Percentiles rank a stretch among this genome's conserved stretches.
These are phyloP conservation scores for Albula glossodonta DNA, from an alignment of 2,113 vertebrate species.

Conservation along the genomic window DNA sequence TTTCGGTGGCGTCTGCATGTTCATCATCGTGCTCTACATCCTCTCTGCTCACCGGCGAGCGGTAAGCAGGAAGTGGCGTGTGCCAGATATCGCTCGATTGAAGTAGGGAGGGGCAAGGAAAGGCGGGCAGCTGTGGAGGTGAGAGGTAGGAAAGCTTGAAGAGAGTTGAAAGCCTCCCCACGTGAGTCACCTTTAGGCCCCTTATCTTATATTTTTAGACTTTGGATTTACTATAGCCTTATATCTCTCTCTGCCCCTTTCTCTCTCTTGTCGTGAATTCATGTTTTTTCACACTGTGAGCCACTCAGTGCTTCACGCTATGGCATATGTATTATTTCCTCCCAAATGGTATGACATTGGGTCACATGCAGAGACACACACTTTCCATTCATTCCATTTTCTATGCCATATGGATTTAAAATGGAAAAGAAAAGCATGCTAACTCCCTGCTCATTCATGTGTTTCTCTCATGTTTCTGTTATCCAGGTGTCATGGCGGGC, in stretches of 20 bases:
- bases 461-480: constrained; percentile 29
- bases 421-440: background rate
- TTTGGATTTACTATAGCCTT: constrained; percentile 50
- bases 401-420: background rate
- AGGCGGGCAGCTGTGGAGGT: background rate
- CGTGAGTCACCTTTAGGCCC: constrained; percentile 20
- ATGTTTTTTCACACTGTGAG: background rate
- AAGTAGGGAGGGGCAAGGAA: background rate
- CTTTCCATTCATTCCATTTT: background rate
- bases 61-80: constrained; percentile 63
- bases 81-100: background rate
- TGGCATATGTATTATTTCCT: background rate
- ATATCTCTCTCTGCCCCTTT: background rate
- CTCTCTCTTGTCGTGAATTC: constrained; percentile 26
- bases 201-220: constrained; percentile 47
- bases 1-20: constrained; percentile 80
- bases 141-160: background rate
- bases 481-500: constrained; percentile 83
- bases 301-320: no score
- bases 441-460: background rate
- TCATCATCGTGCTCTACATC: constrained; percentile 76
- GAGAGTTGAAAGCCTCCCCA: background rate
- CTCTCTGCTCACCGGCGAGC: constrained; percentile 78
- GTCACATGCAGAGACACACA: background rate
- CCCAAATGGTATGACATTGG: background rate